Percentiles rank a stretch among this genome's conserved stretches.
Conservation (phyloP, 2,888 invertebrate genomes). For the Tipula helvola region DNA sequence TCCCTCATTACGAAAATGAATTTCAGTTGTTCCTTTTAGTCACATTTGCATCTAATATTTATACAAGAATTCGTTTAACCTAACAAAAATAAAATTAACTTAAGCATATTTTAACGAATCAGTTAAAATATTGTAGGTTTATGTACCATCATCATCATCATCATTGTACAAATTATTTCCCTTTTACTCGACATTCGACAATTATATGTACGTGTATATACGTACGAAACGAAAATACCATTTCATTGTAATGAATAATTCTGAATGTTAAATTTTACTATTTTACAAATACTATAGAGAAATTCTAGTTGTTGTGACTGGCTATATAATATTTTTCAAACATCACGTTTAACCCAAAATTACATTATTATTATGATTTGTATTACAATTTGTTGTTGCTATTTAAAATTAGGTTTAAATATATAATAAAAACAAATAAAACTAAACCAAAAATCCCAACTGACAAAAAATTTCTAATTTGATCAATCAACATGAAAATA, state of each 20-base stretch:
- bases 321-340: neutral
- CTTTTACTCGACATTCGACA: neutral
- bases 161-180: neutral
- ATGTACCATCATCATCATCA: neutral
- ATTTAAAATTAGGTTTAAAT: neutral
- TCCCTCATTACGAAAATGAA: no score
- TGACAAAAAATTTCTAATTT: neutral
- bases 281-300: neutral
- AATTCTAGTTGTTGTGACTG: neutral
- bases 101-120: neutral
- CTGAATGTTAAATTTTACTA: neutral
- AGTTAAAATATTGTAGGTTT: neutral
- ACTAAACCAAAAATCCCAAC: neutral
- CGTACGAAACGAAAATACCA: neutral
- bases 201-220: neutral
- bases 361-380: neutral
- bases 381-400: neutral
- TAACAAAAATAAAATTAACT: neutral
- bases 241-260: neutral
- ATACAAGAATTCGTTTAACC: neutral
- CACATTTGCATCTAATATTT: no score
- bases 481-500: neutral
- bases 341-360: neutral
- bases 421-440: neutral
- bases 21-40: no score